Base-by-base conservation (phyloP, 2,888 invertebrate species). In the Bedellia somnulentella region DNA sequence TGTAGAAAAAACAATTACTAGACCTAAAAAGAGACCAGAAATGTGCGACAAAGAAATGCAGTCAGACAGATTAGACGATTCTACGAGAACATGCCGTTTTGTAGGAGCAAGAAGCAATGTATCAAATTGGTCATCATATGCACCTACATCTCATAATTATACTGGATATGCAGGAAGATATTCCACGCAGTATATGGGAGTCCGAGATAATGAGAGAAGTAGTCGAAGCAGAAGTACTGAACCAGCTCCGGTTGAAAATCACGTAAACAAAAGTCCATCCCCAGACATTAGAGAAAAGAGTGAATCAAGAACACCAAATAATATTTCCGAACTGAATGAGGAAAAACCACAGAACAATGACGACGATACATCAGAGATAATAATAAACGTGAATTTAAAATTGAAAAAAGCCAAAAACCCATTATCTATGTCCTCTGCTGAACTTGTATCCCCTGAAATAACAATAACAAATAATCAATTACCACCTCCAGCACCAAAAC, bases 1-100 rank as follows among this genome's bases (percentile, higher is more conserved):
- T 3, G 70, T 86, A 28, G 85, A 89, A 55, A 86, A 84, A 54
- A 82, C 82, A 30, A 66, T 86, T n/a, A 79, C 76, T 8, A 67
- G 83, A 24, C 63, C 80, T 2, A 82, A 78, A 35, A 75, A 57
- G 34, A 77, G 67, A 38, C 77, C 78, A 1, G 71, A 76, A 45
- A 83, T 77, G 61, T 48, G 77, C n/a, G 85, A 89, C 42, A 84
- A 85, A 49, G 86, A 82, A 58, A 80, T 86, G 29, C 89, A 89
- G 44, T 85, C 86, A 1, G 88, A 89, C 47, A 71, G 85, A 30
- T 47, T 82, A 45, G 87, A 87, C 38, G 87, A 87, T 41, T 67
- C 82, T 0, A 82, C 86, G 2, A 76, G 85, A 39, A 77, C 79
- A 27, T 81, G 85, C 28, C 66, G 86, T 42, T 87, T 81, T 57